Conservation (phyloP, 2,888 invertebrate genomes). For the Spilosoma lubricipeda region DNA sequence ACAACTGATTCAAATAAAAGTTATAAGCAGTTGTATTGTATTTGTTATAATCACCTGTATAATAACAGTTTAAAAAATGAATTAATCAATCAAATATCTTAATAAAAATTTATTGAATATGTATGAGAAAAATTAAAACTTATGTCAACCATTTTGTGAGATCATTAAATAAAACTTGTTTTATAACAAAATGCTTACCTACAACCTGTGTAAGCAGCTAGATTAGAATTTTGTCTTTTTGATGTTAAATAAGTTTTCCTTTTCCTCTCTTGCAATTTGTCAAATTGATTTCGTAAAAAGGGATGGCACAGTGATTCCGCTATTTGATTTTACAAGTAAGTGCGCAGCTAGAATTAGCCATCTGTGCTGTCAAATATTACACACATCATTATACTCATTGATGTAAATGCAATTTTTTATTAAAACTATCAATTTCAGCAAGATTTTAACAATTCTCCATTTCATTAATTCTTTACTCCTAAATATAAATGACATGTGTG, state of each 20-base stretch:
- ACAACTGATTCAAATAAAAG: background rate
- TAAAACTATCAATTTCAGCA: slow-evolving; percentile 1
- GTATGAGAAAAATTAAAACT: too few relatives aligned
- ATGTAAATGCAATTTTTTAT: background rate
- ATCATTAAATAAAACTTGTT: background rate
- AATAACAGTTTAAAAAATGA: background rate
- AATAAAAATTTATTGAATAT: too few relatives aligned
- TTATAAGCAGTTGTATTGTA: too few relatives aligned
- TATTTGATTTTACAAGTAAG: background rate
- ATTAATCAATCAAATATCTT: too few relatives aligned
- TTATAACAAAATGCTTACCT: background rate
- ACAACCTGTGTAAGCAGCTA: background rate
- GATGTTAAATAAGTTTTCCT: background rate
- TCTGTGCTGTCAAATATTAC: background rate
- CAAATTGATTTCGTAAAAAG: background rate
- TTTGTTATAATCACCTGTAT: too few relatives aligned
- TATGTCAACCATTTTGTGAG: too few relatives aligned
- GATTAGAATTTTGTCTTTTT: background rate
- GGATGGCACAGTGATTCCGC: background rate
- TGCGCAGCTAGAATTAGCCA: background rate
- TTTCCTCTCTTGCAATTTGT: background rate
- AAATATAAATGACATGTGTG: background rate
- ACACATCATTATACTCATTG: background rate
- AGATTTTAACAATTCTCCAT: background rate
- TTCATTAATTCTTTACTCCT: slow-evolving; percentile 1